Evolutionary conservation across 2,113 vertebrate species (phyloP), one percentile per base, ranked within the genome.

Genomic region (Phylloscopus trochiloides): DNA sequence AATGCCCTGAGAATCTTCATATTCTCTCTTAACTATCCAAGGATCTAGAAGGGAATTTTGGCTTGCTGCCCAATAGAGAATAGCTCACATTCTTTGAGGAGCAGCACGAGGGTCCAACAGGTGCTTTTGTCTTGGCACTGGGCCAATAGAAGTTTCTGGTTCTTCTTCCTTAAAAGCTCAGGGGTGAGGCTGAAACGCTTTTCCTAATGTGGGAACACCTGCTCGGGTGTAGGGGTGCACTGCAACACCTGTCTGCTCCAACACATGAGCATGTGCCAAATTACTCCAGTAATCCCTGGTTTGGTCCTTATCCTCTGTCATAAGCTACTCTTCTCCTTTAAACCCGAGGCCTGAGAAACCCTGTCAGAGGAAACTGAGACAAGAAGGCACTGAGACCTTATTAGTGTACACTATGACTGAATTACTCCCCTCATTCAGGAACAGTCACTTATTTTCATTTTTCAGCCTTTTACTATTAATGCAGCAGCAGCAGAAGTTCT

Each of bases 241-340:
- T 58, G 32, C 32, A 58, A 24, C 21, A 34, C 24, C n/a, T 26
- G 24, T n/a, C 34, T 48, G 19, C 36, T 55, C 26, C 63, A 48
- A 31, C 7, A 31, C 5, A 61, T 3, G 0, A 51, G 22, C 18
- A 54, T 4, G 5, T 9, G 3, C 6, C n/a, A 54, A 62, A 31
- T 57, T 70, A n/a, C 17, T 36, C 13, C 50, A 40, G 14, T 17
- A 65, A 83, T 10, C 13, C 11, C 34, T 28, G 36, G 6, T 15
- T 40, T 51, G 29, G 57, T 61, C 34, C 21, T 55, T 40, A 40
- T 15, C 31, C 26, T 47, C 14, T 15, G 18, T n/a, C 58, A n/a
- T 8, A 55, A 57, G 38, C 28, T 55, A 9, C 58, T 34, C 50
- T 52, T 68, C 36, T 61, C 5, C n/a, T 75, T 55, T 36, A 83